Base-by-base conservation (phyloP, 2,888 invertebrate genomes). In the Drosophila koepferae region DNA sequence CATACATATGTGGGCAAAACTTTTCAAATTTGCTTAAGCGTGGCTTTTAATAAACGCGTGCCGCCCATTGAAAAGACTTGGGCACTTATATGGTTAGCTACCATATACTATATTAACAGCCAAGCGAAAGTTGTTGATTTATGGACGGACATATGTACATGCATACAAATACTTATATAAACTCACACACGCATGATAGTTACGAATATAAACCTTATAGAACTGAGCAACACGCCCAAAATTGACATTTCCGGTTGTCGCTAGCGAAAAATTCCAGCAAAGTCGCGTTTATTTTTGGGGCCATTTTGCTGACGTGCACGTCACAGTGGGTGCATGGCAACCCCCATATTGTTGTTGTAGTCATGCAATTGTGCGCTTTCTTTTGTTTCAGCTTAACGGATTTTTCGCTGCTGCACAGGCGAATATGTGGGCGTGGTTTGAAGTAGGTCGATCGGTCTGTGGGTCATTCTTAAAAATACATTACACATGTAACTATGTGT, bases 171-270 rank as follows among this genome's bases (percentile, higher is more conserved):
- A 23, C 43, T 2, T 20, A 8, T n/a, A 2, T 12, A 2, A 4
- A 51, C 46, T 46, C 41, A 41, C 58, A 49, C 44, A 60, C 44
- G 23, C 48, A 41, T 28, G 14, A 31, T 12, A n/a, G 46, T n/a
- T 20, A 28, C n/a, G 36, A 23, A 20, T 72, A 81, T 82, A 63
- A 81, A 84, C 77, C 77, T 80, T 84, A 73, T 72, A 72, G 64
- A 58, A 67, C 31, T 54, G 38, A 49, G 40, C 49, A 63, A 53
- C 65, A 46, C 58, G 55, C 60, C 75, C 54, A 85, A 84, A 85
- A 87, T 77, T 77, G 79, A 72, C 81, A 87, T 85, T 87, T 87
- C 84, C 87, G 85, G 82, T 87, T 69, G 56, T 59, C 48, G 64
- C 44, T 66, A 63, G 53, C 66, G 64, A 69, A 64, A 82, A 87